Evolutionary conservation across 2,113 vertebrate genomes (phyloP).

Genomic region (Xiphophorus maculatus): DNA sequence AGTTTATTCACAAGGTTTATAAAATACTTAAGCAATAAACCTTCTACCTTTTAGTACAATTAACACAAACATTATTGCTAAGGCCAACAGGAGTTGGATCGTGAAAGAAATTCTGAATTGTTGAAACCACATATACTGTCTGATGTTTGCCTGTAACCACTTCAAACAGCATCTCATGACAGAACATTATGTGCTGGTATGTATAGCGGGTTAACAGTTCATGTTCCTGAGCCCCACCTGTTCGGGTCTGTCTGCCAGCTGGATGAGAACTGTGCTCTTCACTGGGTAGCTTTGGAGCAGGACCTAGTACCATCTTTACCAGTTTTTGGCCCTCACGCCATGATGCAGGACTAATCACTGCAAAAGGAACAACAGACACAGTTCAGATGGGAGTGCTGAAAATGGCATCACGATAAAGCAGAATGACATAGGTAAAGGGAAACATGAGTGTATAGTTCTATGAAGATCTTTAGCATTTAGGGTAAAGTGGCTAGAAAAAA

Average conservation of each 20-base stretch:
- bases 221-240: constrained; percentile 71
- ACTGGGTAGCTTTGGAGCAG: constrained; percentile 78
- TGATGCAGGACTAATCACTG: constrained; percentile 86
- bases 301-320: constrained; percentile 90
- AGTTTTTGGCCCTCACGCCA: constrained; percentile 95
- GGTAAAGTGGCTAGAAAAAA: too few species aligned
- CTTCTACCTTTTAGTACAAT: neutral
- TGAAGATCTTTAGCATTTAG: neutral
- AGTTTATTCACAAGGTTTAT: too few species aligned
- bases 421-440: neutral
- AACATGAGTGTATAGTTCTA: neutral
- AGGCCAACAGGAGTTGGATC: neutral
- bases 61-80: neutral
- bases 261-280: constrained; percentile 75
- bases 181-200: neutral
- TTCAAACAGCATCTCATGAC: neutral
- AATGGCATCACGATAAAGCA: neutral
- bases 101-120: neutral
- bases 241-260: constrained; percentile 76
- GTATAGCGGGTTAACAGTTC: constrained; percentile 41
- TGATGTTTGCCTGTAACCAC: neutral
- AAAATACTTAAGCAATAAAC: too few species aligned
- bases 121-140: neutral
- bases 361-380: constrained; percentile 18
- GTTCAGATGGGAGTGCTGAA: neutral